A percentile compares a stretch with the other conserved stretches of the same genome.
phyloP scores from a whole-genome alignment of 2,888 invertebrate genomes.

The Thereva unica region DNA sequence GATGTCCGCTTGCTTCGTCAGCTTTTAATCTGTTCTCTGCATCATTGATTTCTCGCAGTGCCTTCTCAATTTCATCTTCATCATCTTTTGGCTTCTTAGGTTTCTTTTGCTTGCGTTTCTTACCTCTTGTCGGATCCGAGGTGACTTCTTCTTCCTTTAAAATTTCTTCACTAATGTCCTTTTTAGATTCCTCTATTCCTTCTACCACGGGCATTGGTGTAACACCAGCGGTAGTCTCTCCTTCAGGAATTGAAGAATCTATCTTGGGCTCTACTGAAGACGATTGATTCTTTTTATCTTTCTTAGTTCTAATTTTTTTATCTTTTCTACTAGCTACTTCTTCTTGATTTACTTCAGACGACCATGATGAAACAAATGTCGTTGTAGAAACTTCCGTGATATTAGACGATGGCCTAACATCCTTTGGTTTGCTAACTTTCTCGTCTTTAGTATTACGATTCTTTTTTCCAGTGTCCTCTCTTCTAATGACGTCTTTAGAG shows the following conservation, averaged over 20 bases:
- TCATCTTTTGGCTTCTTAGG: constrained; percentile 46
- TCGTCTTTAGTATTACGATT: constrained; percentile 31
- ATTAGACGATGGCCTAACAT: constrained; percentile 29
- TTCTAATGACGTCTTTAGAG: constrained; percentile 46
- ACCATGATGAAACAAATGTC: constrained; percentile 5
- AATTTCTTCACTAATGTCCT: constrained; percentile 52
- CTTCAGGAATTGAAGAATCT: background rate
- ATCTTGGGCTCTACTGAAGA: no score
- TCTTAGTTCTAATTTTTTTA: constrained; percentile 9
- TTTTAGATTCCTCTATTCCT: constrained; percentile 48
- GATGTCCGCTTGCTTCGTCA: background rate
- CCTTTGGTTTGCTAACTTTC: constrained; percentile 28
- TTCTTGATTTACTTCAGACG: constrained; percentile 17
- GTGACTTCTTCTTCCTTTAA: constrained; percentile 52
- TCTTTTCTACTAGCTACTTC: background rate
- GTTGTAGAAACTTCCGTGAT: constrained; percentile 24
- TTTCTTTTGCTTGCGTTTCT: constrained; percentile 49
- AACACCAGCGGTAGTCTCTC: constrained; percentile 41
- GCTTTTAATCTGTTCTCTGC: background rate
- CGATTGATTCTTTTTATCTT: constrained; percentile 2
- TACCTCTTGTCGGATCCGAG: constrained; percentile 44
- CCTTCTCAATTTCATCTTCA: constrained; percentile 46
- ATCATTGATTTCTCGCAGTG: background rate
- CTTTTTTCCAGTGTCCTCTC: constrained; percentile 45
- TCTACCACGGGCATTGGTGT: constrained; percentile 38